phyloP scores from a whole-genome alignment of 2,888 invertebrate genomes.

The Dysmachus trigonus region DNA sequence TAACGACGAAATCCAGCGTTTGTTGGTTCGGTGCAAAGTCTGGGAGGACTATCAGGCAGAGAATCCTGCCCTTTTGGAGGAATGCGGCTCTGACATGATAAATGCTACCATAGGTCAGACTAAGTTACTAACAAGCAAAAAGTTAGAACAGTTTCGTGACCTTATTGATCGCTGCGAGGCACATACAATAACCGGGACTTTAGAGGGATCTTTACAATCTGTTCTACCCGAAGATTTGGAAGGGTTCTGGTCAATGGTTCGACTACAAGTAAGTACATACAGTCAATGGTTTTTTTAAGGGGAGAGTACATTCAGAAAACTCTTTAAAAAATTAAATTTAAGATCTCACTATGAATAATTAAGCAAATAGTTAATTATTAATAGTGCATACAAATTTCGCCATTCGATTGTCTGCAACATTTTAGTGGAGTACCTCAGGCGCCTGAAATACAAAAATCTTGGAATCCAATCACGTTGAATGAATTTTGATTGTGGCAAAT shows the following conservation, averaged over 20 bases:
- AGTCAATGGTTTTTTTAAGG: too few relatives aligned
- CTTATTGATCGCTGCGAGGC: conserved; percentile 65
- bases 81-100: conserved; percentile 66
- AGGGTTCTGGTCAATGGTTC: conserved; percentile 74
- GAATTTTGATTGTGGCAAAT: too few relatives aligned
- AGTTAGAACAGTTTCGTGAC: conserved; percentile 75
- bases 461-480: too few relatives aligned
- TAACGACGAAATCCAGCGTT: conserved; percentile 64
- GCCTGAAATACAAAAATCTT: too few relatives aligned
- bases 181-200: conserved; percentile 15
- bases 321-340: too few relatives aligned
- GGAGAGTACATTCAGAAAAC: too few relatives aligned
- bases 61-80: conserved; percentile 59
- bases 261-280: conserved; percentile 18
- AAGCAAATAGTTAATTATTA: too few relatives aligned
- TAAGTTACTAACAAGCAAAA: conserved; percentile 74
- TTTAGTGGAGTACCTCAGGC: too few relatives aligned
- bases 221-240: conserved; percentile 72
- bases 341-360: too few relatives aligned
- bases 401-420: too few relatives aligned
- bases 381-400: too few relatives aligned
- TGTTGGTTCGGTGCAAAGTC: conserved; percentile 63
- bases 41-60: conserved; percentile 65
- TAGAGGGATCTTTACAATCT: conserved; percentile 54
- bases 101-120: conserved; percentile 80